Percentiles rank a stretch among this genome's conserved stretches.
These are phyloP conservation scores for Hypomecis punctinalis DNA, from an alignment of 2,888 invertebrate genomes.

Conservation along the genomic window DNA sequence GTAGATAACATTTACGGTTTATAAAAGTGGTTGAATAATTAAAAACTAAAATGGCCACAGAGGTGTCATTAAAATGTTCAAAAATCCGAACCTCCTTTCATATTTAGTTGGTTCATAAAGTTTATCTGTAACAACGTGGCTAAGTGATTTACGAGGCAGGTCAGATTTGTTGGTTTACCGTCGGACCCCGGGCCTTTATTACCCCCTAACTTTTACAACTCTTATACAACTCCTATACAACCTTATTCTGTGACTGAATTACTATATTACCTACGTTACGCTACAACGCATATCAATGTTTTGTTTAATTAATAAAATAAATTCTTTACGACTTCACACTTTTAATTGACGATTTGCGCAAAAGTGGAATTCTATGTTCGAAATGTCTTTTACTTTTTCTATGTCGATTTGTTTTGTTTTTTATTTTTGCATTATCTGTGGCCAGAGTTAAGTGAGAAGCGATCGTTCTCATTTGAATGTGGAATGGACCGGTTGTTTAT, in stretches of 20 bases:
- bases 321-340: slow-evolving; percentile 54
- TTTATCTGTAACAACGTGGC: slow-evolving; percentile 81
- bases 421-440: slow-evolving; percentile 43
- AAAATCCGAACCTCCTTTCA: slow-evolving; percentile 44
- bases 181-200: slow-evolving; percentile 74
- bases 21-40: slow-evolving; percentile 2
- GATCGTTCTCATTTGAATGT: slow-evolving; percentile 71
- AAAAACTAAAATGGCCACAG: slow-evolving; percentile 23
- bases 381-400: slow-evolving; percentile 28
- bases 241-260: slow-evolving; percentile 54
- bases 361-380: slow-evolving; percentile 32
- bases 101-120: slow-evolving; percentile 73
- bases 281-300: slow-evolving; percentile 48
- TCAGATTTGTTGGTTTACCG: slow-evolving; percentile 84
- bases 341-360: slow-evolving; percentile 51
- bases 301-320: slow-evolving; percentile 48
- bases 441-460: slow-evolving; percentile 57
- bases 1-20: background rate
- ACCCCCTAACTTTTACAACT: slow-evolving; percentile 71
- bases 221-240: slow-evolving; percentile 75
- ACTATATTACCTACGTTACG: slow-evolving; percentile 57
- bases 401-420: slow-evolving; percentile 31
- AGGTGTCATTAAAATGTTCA: slow-evolving; percentile 32
- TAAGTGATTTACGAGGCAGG: slow-evolving; percentile 83
- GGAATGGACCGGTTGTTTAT: slow-evolving; percentile 63